A percentile compares a stretch with the other conserved stretches of the same genome.
These are phyloP conservation scores for Laterallus jamaicensis DNA, from an alignment of 2,113 vertebrate genomes.

Conservation along the genomic window DNA sequence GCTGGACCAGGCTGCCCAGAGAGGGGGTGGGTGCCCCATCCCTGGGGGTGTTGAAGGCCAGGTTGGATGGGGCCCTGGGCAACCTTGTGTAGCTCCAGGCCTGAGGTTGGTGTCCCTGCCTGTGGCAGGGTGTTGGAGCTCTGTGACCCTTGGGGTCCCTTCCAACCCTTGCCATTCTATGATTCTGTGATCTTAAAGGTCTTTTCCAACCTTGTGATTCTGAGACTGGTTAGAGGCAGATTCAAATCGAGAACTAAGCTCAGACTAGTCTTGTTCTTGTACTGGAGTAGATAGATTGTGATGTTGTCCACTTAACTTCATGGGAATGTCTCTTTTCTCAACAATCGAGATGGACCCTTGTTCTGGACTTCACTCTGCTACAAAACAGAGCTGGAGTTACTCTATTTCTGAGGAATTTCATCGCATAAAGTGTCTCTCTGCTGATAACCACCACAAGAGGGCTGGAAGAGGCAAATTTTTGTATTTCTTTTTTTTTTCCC, in stretches of 20 bases:
- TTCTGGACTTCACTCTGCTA: neutral
- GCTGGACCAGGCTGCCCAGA: too few relatives aligned
- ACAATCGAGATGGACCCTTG: fast-evolving
- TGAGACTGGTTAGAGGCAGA: neutral
- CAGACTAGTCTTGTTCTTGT: neutral
- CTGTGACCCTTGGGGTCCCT: too few relatives aligned
- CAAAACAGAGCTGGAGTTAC: neutral
- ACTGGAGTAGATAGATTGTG: neutral
- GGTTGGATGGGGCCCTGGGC: too few relatives aligned
- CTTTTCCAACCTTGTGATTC: too few relatives aligned
- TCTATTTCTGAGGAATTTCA: neutral
- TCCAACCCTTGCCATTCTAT: too few relatives aligned
- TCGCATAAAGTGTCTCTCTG: neutral
- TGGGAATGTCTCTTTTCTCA: neutral
- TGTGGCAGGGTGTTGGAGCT: too few relatives aligned
- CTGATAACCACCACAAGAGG: slow-evolving; percentile 9
- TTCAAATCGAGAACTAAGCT: fast-evolving
- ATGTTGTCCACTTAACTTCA: neutral
- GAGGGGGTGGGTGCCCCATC: too few relatives aligned
- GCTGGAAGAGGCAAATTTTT: neutral
- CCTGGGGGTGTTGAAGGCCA: too few relatives aligned
- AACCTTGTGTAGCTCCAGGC: too few relatives aligned
- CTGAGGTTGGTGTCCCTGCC: too few relatives aligned
- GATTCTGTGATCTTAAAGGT: too few relatives aligned
- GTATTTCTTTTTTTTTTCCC: neutral